Evolutionary conservation across 2,888 invertebrate species (phyloP), one percentile per base, ranked within the genome.

Genomic region (Lasiommata megera): DNA sequence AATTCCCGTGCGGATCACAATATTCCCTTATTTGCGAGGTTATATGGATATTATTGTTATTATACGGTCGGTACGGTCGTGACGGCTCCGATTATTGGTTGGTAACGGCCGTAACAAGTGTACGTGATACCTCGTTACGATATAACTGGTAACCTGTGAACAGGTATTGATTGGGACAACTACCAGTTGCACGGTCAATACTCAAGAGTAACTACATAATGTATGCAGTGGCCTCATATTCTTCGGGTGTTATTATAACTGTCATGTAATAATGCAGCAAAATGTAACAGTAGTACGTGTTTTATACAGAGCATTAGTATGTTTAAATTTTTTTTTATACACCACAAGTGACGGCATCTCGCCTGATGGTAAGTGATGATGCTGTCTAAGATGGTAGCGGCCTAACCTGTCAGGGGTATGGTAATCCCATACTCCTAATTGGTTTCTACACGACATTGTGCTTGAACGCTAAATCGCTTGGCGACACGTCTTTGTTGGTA

Each of bases 11-110:
- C 67, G 69, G 69, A 66, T 71, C 70, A 72, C 76, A 77, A 80
- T 87, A 85, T 86, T 83, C 82, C 88, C 87, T 80, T 86, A 87
- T 82, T 79, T 76, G 85, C 72, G 67, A 76, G 76, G 76, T 86
- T 84, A 88, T 88, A 87, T 87, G 86, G 83, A 86, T 88, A 87
- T 87, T 85, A 88, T 88, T 85, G 82, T 84, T 85, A 83, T 86
- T 84, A 85, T 79, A 73, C 71, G 64, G 71, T 23, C 23, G 23
- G 23, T 23, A 23, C 23, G 68, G 68, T 84, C 86, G 88, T 88
- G 88, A 83, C 79, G 82, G 71, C 66, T 38, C 61, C 69, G 73
- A 72, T 74, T 73, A 76, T 75, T 71, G 73, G 69, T 54, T 68
- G 62, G 67, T 72, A 70, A 69, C 57, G 38, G 55, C 54, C 44